Evolutionary conservation across 2,888 invertebrate genomes (phyloP), one percentile per base, ranked within the genome.

Genomic region (Agapostemon virescens): DNA sequence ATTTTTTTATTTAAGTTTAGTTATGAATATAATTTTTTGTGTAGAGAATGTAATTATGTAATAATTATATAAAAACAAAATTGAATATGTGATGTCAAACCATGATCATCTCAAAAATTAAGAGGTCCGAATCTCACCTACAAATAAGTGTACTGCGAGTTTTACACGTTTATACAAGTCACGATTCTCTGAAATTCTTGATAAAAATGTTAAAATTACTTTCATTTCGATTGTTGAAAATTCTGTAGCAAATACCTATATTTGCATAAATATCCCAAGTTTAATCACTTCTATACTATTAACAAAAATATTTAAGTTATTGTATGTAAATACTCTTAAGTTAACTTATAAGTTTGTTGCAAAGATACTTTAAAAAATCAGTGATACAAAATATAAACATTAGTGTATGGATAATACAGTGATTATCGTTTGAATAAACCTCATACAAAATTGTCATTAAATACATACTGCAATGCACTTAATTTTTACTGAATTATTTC

Each of bases 401-500:
- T 26, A 15, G 26, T 26, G n/a, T 11, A 45, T 36, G 23, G 26
- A 11, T 55, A 45, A n/a, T 64, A n/a, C 30, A 61, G 30, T 33
- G 26, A 1, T 49, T n/a, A 23, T 36, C 33, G n/a, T 9, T 36
- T 64, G 45, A 20, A 26, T 36, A n/a, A 64, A 64, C 49, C 26
- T 49, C n/a, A 38, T 61, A 42, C 20, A 33, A 61, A 26, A 70
- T 55, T 61, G 42, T 33, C n/a, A 69, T 58, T 15, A 36, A 33
- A 63, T 52, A 45, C 61, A 42, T 74, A n/a, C 52, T 49, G 26
- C 33, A 36, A 30, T 49, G 30, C 42, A 30, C n/a, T 52, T 40
- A 40, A 49, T 61, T 73, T 64, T 13, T 63, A 73, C 38, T 63
- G 68, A 63, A n/a, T 73, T 68, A 26, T 40, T 36, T 73, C 20